Base-by-base conservation (phyloP, 2,888 invertebrate species). In the Diaprepes abbreviatus region DNA sequence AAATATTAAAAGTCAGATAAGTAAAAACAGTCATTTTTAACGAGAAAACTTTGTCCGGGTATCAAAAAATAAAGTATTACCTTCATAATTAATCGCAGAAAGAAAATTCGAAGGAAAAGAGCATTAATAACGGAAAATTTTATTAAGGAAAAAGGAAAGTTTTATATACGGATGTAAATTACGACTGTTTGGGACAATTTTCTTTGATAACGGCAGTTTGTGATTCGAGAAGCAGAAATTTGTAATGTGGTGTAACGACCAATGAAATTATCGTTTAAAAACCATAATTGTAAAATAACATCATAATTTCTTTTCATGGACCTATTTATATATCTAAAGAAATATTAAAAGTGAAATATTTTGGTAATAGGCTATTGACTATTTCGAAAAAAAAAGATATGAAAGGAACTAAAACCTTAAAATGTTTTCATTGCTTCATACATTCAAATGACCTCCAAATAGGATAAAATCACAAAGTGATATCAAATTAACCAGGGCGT, bases 101-200 rank as follows among this genome's bases (percentile, higher is more conserved):
- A 12, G 28, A 48, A 33, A 48, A 48, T 48, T 12, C 7, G 24
- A 24, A 12, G 17, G 28, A 3, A 48, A 10, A 28, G 5, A 7
- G 24, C 24, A 28, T 45, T 45, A 28, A 28, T 16, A 48, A 48
- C 2, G 31, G n/a, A 9, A 19, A 48, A 9, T 28, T 48, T 28
- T 28, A 24, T 48, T 28, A 2, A 2, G 7, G 28, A 17, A 14
- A n/a, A 19, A 35, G 35, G 16, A 52, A 50, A 48, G 62, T 43
- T 38, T 45, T 50, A 62, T 36, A 48, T 35, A 19, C 48, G 19
- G 62, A 62, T 21, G 62, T 31, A 50, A 50, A 62, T 62, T 62
- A 62, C 14, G 28, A 62, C 21, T 31, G 50, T 43, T 24, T 19
- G 62, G 62, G 38, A 62, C 50, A 33, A 62, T 62, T 52, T 52